These are phyloP conservation scores for Eremobia ochroleuca DNA, from an alignment of 2,888 invertebrate species.

Conservation along the genomic window DNA sequence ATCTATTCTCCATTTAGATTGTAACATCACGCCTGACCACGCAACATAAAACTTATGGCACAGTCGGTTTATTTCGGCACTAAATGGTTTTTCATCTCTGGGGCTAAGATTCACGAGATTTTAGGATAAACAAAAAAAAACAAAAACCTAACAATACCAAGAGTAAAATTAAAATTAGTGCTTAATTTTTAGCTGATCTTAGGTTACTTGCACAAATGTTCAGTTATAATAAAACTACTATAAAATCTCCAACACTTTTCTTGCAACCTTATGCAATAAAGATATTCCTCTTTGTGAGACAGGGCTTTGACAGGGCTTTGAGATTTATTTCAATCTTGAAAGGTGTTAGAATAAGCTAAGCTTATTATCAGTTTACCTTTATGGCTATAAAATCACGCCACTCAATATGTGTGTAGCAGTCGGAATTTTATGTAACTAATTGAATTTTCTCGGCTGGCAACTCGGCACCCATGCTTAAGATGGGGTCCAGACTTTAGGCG, in stretches of 20 bases:
- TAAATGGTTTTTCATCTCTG: neutral
- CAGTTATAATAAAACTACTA: neutral
- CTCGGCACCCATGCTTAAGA: neutral
- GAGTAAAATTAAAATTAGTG: neutral
- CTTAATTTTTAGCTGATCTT: neutral
- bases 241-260: neutral
- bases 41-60: neutral
- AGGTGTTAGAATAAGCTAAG: no score
- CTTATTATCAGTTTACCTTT: neutral
- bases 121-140: neutral
- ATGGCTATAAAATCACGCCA: neutral
- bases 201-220: neutral
- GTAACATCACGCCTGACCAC: neutral
- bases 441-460: neutral
- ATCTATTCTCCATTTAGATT: neutral
- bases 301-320: neutral
- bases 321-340: neutral
- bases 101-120: neutral
- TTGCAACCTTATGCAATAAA: neutral
- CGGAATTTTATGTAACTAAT: neutral
- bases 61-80: neutral
- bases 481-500: neutral
- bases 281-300: neutral
- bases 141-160: neutral
- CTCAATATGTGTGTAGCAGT: neutral